Conservation (phyloP, 2,113 vertebrate species). For the Corythornis madagascariensis region DNA sequence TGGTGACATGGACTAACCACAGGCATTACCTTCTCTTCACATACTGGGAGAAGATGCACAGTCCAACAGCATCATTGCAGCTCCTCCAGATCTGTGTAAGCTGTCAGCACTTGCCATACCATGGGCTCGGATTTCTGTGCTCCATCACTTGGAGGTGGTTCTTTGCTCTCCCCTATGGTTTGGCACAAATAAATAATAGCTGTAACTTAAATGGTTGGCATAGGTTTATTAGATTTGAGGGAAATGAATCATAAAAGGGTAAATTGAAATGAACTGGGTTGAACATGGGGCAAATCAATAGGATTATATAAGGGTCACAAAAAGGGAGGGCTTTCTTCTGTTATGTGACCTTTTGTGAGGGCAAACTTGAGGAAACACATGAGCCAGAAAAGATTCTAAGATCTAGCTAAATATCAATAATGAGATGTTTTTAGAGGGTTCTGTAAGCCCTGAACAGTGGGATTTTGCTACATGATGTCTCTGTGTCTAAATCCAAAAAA, state of each 20-base stretch:
- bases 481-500: background rate
- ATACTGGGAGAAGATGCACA: background rate
- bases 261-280: constrained; percentile 40
- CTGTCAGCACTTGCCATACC: background rate
- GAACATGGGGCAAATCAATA: constrained; percentile 5
- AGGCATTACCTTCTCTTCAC: background rate
- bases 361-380: background rate
- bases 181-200: constrained; percentile 12
- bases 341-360: background rate
- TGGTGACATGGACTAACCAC: background rate
- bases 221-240: constrained; percentile 37
- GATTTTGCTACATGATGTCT: background rate
- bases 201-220: constrained; percentile 30
- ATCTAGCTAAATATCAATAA: background rate
- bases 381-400: background rate
- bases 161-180: background rate
- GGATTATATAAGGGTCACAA: background rate
- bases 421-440: constrained; percentile 13
- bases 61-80: accelerated
- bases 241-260: constrained; percentile 18
- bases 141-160: background rate
- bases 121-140: background rate
- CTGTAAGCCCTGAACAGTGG: background rate
- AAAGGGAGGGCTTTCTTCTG: background rate
- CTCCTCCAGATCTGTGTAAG: background rate